Base-by-base conservation (phyloP, 2,888 invertebrate species). In the Galeopsomyia nigrocyanea region DNA sequence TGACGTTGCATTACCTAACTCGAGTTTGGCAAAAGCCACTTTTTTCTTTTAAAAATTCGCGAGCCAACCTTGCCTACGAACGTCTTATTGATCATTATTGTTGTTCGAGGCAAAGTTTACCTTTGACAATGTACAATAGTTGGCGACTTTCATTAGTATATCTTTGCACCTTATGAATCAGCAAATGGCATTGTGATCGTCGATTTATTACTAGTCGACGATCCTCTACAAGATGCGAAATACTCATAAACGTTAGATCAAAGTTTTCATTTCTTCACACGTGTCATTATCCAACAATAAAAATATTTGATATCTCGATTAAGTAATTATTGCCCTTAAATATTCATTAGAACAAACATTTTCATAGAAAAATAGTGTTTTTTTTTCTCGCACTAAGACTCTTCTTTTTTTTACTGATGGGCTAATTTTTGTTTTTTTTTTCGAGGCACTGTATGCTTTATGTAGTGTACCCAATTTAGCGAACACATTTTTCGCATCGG, bases 321-420 rank as follows among this genome's bases (percentile, higher is more conserved):
- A 69, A 69, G 73, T 73, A 69, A 69, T 73, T 65, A 69, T 73
- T 69, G 73, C 68, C 65, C 55, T 51, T 68, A 60, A 53, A 50
- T 73, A 68, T 47, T 26, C 39, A 64, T 64, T 68, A 68, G 64
- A 68, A 73, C 68, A 73, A 68, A 56, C 31, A 26, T 60, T 68
- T 61, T 39, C n/a, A 47, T 69, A 73, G 51, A 70, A 70, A 69
- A 73, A 70, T 67, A 69, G 39, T 39, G 7, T 39, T 13, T 39
- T 39, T 10, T 61, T 19, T 69, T 67, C 68, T 73, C 70, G 73
- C 62, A 70, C 64, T 74, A 62, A 60, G 9, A 39, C 39, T 39
- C 61, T 64, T 65, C 46, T 50, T 26, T 26, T 26, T 26, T 26
- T 26, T 60, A 72, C 61, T 66, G 68, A 19, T 72, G 72, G 31